Conservation (phyloP, 2,113 vertebrate genomes). For the Clarias batrachus region DNA sequence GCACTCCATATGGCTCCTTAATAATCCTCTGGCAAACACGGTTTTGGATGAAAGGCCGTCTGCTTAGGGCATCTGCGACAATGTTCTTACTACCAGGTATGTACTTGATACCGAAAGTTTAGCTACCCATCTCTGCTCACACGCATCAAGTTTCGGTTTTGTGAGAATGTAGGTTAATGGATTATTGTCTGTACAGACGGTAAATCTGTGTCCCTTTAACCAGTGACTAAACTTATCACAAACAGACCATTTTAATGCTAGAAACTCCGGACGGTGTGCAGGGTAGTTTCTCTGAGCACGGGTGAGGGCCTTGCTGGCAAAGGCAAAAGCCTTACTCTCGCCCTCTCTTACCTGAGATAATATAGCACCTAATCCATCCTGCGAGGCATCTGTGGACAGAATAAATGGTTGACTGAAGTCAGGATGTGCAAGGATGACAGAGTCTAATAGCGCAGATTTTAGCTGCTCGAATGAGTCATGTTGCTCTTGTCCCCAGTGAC, state of each 20-base stretch:
- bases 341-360: constrained; percentile 11
- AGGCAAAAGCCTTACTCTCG: background rate
- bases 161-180: no score
- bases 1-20: no score
- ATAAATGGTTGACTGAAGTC: constrained; percentile 20
- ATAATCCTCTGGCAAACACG: no score
- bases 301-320: constrained; percentile 28
- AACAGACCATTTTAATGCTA: constrained; percentile 31
- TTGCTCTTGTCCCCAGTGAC: constrained; percentile 44
- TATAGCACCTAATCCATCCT: background rate
- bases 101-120: constrained; percentile 18
- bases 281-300: constrained; percentile 16
- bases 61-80: no score
- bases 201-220: background rate
- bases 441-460: constrained; percentile 7
- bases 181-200: background rate
- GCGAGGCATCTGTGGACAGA: constrained; percentile 15
- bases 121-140: background rate
- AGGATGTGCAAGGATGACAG: constrained; percentile 1
- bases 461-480: background rate
- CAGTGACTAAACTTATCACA: constrained; percentile 44
- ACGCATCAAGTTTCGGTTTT: background rate
- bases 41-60: no score
- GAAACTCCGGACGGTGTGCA: background rate
- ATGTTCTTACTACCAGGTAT: no score